Percentiles rank a stretch among this genome's conserved stretches.
These are phyloP conservation scores for Bugula neritina DNA, from an alignment of 2,888 invertebrate species.

Conservation along the genomic window DNA sequence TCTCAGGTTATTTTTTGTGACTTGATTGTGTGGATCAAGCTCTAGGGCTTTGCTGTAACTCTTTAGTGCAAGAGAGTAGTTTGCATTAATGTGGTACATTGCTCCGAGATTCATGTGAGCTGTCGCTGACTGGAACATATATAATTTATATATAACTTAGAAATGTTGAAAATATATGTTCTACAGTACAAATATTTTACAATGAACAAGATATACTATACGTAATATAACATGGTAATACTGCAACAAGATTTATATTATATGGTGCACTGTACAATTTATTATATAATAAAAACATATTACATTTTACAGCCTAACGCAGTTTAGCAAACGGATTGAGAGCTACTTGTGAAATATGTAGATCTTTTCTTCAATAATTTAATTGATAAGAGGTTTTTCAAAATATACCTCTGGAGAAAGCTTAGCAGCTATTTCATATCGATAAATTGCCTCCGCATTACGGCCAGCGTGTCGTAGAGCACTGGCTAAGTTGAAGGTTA, in stretches of 20 bases:
- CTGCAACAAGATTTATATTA: too few relatives aligned
- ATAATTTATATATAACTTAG: conserved; percentile 20
- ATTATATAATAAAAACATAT: too few relatives aligned
- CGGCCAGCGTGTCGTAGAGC: conserved; percentile 69
- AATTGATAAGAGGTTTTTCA: too few relatives aligned
- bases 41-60: conserved; percentile 79
- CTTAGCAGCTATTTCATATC: conserved; percentile 74
- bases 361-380: too few relatives aligned
- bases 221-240: too few relatives aligned
- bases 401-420: conserved; percentile 30
- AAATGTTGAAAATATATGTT: too few relatives aligned
- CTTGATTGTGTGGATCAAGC: conserved; percentile 79
- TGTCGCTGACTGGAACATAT: conserved; percentile 68
- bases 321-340: too few relatives aligned
- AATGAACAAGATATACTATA: too few relatives aligned
- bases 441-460: conserved; percentile 74
- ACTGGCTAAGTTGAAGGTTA: conserved; percentile 81
- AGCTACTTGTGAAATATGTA: too few relatives aligned
- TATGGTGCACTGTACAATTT: too few relatives aligned
- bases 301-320: too few relatives aligned
- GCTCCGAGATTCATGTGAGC: conserved; percentile 92
- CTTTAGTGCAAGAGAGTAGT: conserved; percentile 76
- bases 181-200: too few relatives aligned
- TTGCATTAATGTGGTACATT: conserved; percentile 85
- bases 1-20: conserved; percentile 81